Conservation (phyloP, 2,113 vertebrate genomes). For the Myrmophylax atrothorax region DNA sequence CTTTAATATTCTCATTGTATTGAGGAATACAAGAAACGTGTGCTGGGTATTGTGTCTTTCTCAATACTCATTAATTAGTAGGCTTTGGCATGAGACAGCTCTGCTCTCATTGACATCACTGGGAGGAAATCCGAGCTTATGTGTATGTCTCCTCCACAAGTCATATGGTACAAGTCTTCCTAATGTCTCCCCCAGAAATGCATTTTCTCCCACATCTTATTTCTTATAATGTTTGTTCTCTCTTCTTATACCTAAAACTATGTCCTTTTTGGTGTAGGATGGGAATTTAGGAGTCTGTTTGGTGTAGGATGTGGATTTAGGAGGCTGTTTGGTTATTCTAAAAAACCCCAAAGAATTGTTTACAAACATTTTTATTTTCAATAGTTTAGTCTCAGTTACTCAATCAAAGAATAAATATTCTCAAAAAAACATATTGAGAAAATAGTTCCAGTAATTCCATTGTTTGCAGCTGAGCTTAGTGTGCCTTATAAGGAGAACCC, state of each 20-base stretch:
- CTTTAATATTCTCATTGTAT: neutral
- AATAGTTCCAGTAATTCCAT: neutral
- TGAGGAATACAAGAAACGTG: neutral
- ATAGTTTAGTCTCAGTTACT: neutral
- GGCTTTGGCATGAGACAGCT: neutral
- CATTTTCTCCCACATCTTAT: neutral
- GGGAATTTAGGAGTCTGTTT: neutral
- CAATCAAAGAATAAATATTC: neutral
- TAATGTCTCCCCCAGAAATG: neutral
- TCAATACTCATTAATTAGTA: neutral
- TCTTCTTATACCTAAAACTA: neutral
- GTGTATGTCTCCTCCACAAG: rapidly evolving
- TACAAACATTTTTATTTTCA: neutral
- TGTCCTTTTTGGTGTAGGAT: neutral
- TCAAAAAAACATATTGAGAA: neutral
- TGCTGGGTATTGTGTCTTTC: neutral
- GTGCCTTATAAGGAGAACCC: neutral
- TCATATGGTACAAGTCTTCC: neutral
- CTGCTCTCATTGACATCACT: neutral
- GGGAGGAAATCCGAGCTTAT: neutral
- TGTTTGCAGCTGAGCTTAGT: neutral
- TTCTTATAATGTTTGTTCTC: neutral
- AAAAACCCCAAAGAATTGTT: neutral
- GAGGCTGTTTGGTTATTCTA: neutral
- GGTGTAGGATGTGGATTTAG: neutral